phyloP scores from a whole-genome alignment of 2,888 invertebrate genomes.

The Stenodera caucasica region DNA sequence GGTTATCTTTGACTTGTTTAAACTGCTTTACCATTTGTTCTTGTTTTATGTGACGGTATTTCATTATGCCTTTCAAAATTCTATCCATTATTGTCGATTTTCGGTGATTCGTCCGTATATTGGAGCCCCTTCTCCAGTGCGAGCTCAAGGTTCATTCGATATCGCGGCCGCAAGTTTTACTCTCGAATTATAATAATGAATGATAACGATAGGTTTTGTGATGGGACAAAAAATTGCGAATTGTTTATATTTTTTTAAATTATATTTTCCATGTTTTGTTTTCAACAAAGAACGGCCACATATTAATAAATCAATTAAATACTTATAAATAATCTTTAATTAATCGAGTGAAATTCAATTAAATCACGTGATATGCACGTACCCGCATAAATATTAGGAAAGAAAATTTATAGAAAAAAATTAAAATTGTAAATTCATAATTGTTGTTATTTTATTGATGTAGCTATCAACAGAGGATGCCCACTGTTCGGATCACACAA shows the following conservation, averaged over 20 bases:
- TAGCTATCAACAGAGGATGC: conserved; percentile 54
- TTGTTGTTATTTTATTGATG: conserved; percentile 50
- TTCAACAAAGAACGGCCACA: too few relatives aligned
- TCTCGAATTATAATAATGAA: too few relatives aligned
- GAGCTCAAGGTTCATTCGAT: conserved; percentile 1
- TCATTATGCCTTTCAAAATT: conserved; percentile 87
- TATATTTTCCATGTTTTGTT: too few relatives aligned
- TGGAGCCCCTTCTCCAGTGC: neutral
- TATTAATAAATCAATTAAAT: too few relatives aligned
- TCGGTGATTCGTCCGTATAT: neutral
- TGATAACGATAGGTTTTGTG: too few relatives aligned
- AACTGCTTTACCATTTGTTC: conserved; percentile 92
- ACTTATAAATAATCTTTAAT: too few relatives aligned
- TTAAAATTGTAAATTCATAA: conserved; percentile 28
- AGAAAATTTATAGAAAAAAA: neutral
- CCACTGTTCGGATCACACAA: conserved; percentile 54
- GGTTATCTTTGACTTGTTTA: conserved; percentile 84
- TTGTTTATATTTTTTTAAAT: too few relatives aligned
- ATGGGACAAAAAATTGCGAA: too few relatives aligned
- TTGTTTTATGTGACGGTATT: conserved; percentile 79
- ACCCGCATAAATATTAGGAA: too few relatives aligned
- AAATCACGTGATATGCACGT: too few relatives aligned
- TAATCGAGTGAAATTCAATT: too few relatives aligned
- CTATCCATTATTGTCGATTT: conserved; percentile 70
- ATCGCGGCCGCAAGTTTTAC: too few relatives aligned